These are phyloP conservation scores for Lepus europaeus DNA, from an alignment of 2,113 vertebrate species.

Conservation along the genomic window DNA sequence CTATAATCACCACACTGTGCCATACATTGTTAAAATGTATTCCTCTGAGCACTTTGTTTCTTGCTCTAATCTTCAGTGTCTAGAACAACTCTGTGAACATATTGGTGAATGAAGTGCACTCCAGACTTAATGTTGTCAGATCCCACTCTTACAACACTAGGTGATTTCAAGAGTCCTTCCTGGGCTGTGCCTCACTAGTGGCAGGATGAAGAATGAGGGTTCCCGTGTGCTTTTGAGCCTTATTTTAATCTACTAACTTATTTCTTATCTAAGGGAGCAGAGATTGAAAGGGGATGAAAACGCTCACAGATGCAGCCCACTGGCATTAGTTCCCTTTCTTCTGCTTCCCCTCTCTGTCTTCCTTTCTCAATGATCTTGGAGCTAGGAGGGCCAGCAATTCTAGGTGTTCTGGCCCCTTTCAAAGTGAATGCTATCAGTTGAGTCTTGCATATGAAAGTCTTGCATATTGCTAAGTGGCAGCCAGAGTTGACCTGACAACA, in stretches of 20 bases:
- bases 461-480: background rate
- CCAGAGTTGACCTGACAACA: background rate
- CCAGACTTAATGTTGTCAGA: background rate
- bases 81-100: background rate
- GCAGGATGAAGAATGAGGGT: background rate
- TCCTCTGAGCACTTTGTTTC: background rate
- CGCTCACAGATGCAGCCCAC: background rate
- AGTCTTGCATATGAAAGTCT: background rate
- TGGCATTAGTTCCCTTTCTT: rapidly evolving
- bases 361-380: background rate
- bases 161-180: background rate
- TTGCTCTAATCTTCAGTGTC: background rate
- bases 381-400: background rate
- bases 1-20: background rate
- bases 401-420: background rate
- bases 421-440: background rate
- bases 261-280: background rate
- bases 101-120: background rate
- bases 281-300: background rate
- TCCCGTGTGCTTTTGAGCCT: background rate
- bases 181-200: background rate
- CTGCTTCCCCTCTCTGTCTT: background rate
- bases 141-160: background rate
- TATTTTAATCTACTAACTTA: background rate
- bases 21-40: background rate